A percentile compares a stretch with the other conserved stretches of the same genome.
These are phyloP conservation scores for Sylvia borin DNA, from an alignment of 2,797 vertebrate genomes.

Conservation along the genomic window DNA sequence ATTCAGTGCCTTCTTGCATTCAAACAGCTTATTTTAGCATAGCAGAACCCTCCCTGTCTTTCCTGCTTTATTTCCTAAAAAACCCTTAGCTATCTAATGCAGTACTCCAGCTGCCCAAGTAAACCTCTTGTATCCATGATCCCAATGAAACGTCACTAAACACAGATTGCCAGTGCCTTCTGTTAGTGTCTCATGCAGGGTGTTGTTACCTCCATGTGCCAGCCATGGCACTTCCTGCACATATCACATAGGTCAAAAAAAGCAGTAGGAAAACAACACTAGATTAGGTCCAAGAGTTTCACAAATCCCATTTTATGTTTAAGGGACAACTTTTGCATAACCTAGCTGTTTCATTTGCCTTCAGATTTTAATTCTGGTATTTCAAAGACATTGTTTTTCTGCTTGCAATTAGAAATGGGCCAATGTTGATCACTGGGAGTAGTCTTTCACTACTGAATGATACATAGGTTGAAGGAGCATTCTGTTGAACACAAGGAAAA, in stretches of 20 bases:
- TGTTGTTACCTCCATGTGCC: background rate
- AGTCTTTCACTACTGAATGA: background rate
- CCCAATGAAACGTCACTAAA: background rate
- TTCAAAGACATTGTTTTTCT: background rate
- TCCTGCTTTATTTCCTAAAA: background rate
- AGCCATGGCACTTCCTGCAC: background rate
- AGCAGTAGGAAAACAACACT: background rate
- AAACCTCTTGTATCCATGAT: background rate
- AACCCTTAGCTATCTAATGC: background rate
- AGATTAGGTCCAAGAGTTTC: background rate
- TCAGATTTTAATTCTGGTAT: background rate
- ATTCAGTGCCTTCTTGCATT: background rate
- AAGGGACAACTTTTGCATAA: background rate
- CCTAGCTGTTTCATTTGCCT: background rate
- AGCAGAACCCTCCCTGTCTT: background rate
- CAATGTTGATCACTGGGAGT: background rate
- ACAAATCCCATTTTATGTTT: background rate
- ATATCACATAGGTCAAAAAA: background rate
- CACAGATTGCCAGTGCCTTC: background rate
- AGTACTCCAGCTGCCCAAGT: background rate
- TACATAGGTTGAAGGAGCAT: background rate
- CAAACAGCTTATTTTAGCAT: background rate
- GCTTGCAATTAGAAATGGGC: background rate
- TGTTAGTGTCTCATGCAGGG: background rate
- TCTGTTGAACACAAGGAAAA: background rate